Evolutionary conservation across 1,140 invertebrate species (phyloP), one percentile per base, ranked within the genome.

Genomic region (Aphidius ervi): DNA sequence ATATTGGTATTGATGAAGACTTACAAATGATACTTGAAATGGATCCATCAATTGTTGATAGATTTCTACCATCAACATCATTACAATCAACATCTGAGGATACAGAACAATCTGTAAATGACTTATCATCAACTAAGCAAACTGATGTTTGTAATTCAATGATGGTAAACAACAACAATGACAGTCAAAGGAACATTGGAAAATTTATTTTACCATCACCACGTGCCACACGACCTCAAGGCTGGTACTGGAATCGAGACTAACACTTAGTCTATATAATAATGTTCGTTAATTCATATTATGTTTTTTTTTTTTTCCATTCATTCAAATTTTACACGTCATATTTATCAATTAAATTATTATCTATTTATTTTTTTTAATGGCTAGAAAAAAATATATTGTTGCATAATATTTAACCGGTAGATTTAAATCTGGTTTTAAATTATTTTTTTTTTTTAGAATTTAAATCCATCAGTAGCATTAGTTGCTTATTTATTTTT

Each of bases 21-120:
- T 72, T 85, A 59, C 80, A 82, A 73, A 84, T 85, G 83, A 84
- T 84, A 54, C 73, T 86, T 43, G 83, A 85, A 67, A 84, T 84
- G 83, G 83, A 85, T 72, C 84, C 84, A 40, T 83, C 81, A 63
- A 82, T 85, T 70, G 78, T 84, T 39, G 84, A 86, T 75, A 74
- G 74, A 7, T 61, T 63, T 16, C 23, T 61, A 54, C 67, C 61
- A 39, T 70, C 66, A 54, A 37, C 56, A 42, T 61, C 62, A 56
- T 37, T 50, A 7, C 64, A 57, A 37, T 65, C 65, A 53, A 39
- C 58, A 47, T 58, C 60, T 56, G 20, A 57, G 43, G 69, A 68
- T 16, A 58, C 2, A 3, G 23, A 31, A 31, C 23, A 31, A 31
- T 3, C 2, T 31, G 23, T 31, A 3, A 4, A 31, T 31, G 4